Base-by-base conservation (phyloP, 2,113 vertebrate species). In the Chascanopsetta lugubris region DNA sequence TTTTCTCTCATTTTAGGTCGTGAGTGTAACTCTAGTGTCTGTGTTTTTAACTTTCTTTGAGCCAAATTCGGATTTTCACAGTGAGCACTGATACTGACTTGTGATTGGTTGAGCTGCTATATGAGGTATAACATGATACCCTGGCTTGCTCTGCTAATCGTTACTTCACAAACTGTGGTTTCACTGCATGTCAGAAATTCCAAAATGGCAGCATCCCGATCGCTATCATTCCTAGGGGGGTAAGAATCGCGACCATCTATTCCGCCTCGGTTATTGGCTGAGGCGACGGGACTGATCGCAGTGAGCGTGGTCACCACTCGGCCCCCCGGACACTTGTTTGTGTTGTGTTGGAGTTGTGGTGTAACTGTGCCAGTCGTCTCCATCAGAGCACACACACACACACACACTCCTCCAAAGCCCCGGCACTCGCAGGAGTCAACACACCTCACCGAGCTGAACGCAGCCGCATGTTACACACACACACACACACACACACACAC, bases 211-310 rank as follows among this genome's bases (percentile, higher is more conserved):
- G 75, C 25, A 61, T 54, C 50, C 69, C 76, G 72, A n/a, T n/a
- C n/a, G n/a, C n/a, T n/a, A n/a, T n/a, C n/a, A n/a, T n/a, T n/a
- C n/a, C n/a, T n/a, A n/a, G 64, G 59, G 77, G 67, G 48, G 51
- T 46, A 48, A 80, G 42, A 63, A 72, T 82, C 67, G 70, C 55
- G 67, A 71, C 73, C 68, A 27, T 82, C 75, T 73, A 78, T 79
- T 82, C 62, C 27, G 50, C 47, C 43, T 66, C 61, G 59, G 43
- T 75, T n/a, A n/a, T n/a, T 80, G 80, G 75, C 68, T 53, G 30
- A 70, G 65, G 53, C 71, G 61, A 66, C 62, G 59, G 47, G 79
- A 89, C 76, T 86, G 75, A 82, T 85, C 63, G 69, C 83, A 82
- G 60, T 65, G 64, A 62, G 82, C 72, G 71, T 65, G 69, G 74